Base-by-base conservation (phyloP, 2,797 vertebrate species). In the Lophura swinhoii region DNA sequence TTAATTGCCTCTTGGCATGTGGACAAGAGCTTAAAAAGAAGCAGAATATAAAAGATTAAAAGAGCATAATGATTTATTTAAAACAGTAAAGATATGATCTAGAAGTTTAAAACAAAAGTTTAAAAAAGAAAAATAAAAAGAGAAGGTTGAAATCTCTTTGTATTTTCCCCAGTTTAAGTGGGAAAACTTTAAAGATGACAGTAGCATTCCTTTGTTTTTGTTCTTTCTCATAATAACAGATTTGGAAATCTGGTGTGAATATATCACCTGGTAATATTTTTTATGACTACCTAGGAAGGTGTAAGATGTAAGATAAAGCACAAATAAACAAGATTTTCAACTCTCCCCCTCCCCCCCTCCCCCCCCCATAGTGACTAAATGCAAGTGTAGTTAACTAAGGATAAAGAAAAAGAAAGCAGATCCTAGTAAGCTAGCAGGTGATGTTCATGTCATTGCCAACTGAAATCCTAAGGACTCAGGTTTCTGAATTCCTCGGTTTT, bases 1-100 rank as follows among this genome's bases (percentile, higher is more conserved):
- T 91, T 91, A 96, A 91, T 93, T 92, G 68, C 78, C 21, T 85
- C n/a, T 31, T 35, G 88, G 55, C 66, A n/a, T 74, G 66, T 88
- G 80, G 68, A 84, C 78, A 72, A 91, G 46, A 84, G 35, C 68
- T 91, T 82, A 44, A 94, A 88, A 91, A 84, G 70, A 87, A 72
- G 44, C 3, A 69, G 69, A 85, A 84, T 78, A 66, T 55, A 44
- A 82, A 92, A 87, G 90, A 93, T 64, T 84, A 70, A 88, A 87
- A 88, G 33, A 87, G 6, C 49, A 39, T 80, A 72, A 66, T 87
- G 89, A 56, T 55, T 53, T 87, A 31, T 63, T 87, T 41, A 48
- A 69, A 94, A 91, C 66, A 76, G 91, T 64, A 71, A 90, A 85
- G 59, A 51, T 90, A 22, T 11, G 7, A 88, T 66, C 21, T 76